A percentile compares a stretch with the other conserved stretches of the same genome.
Conservation (phyloP, 2,888 invertebrate genomes). For the Parnassius smintheus region DNA sequence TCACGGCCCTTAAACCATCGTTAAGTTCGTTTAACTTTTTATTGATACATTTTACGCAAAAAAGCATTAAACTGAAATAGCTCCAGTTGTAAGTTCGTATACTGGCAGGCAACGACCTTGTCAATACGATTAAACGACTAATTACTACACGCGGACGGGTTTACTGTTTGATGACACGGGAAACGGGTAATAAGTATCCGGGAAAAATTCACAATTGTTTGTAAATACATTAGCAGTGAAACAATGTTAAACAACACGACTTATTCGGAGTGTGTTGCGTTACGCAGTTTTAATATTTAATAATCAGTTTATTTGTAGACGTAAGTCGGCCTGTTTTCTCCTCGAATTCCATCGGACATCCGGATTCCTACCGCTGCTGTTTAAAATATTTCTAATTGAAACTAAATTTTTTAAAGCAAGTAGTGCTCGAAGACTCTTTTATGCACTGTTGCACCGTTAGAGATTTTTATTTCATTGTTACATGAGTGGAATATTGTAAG, state of each 20-base stretch:
- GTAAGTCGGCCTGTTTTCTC: conserved; percentile 1
- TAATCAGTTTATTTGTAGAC: too few relatives aligned
- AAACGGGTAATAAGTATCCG: conserved; percentile 37
- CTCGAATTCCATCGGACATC: conserved; percentile 8
- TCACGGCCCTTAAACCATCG: too few relatives aligned
- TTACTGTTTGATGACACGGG: conserved; percentile 53
- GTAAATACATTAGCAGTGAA: conserved; percentile 22
- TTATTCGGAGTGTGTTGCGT: conserved; percentile 11
- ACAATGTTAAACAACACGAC: conserved; percentile 20
- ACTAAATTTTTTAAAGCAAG: conserved; percentile 10
- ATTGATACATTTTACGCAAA: conserved; percentile 15
- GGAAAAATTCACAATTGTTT: conserved; percentile 26
- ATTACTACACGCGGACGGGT: conserved; percentile 55
- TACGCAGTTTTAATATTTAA: conserved; percentile 1
- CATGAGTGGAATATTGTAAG: too few relatives aligned
- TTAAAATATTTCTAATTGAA: conserved; percentile 22
- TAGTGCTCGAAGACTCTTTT: conserved; percentile 18
- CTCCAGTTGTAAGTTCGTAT: conserved; percentile 36
- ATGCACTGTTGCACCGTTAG: conserved; percentile 13
- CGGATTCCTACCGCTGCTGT: conserved; percentile 8
- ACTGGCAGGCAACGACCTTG: conserved; percentile 56
- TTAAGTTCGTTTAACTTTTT: conserved; percentile 6
- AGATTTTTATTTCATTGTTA: conserved; percentile 8
- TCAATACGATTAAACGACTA: conserved; percentile 50
- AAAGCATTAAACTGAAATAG: conserved; percentile 17